Conservation (phyloP, 2,113 vertebrate species). For the Pluvianellus socialis region DNA sequence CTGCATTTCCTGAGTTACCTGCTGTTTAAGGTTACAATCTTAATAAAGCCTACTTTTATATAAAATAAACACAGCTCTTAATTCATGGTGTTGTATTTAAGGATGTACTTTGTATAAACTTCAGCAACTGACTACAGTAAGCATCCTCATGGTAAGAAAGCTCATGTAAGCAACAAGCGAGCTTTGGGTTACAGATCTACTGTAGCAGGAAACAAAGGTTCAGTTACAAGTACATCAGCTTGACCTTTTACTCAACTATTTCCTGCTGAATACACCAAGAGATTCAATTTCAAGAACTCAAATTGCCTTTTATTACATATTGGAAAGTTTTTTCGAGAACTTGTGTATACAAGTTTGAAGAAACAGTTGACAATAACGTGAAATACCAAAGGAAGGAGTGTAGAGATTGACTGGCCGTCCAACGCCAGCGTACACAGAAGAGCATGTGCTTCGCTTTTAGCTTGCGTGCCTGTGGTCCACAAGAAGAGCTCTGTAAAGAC, state of each 20-base stretch:
- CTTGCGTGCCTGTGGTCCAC: background rate
- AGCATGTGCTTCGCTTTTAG: background rate
- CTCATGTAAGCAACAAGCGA: background rate
- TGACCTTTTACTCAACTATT: background rate
- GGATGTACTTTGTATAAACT: background rate
- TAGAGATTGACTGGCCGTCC: background rate
- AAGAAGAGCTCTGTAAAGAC: background rate
- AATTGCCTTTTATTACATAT: conserved; percentile 48
- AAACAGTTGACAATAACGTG: background rate
- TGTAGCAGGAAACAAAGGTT: background rate
- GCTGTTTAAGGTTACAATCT: background rate
- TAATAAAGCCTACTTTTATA: background rate
- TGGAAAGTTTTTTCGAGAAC: background rate
- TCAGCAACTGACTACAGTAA: background rate
- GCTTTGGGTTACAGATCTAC: background rate
- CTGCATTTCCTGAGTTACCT: background rate
- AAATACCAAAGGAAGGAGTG: background rate
- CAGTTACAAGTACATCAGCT: background rate
- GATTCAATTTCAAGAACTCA: background rate
- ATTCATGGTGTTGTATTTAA: background rate
- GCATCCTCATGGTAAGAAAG: background rate
- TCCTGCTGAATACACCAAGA: conserved; percentile 28
- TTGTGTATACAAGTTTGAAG: conserved; percentile 10
- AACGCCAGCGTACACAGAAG: background rate
- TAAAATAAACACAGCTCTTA: background rate